Base-by-base conservation (phyloP, 1,140 invertebrate genomes). In the Penaeus japonicus region DNA sequence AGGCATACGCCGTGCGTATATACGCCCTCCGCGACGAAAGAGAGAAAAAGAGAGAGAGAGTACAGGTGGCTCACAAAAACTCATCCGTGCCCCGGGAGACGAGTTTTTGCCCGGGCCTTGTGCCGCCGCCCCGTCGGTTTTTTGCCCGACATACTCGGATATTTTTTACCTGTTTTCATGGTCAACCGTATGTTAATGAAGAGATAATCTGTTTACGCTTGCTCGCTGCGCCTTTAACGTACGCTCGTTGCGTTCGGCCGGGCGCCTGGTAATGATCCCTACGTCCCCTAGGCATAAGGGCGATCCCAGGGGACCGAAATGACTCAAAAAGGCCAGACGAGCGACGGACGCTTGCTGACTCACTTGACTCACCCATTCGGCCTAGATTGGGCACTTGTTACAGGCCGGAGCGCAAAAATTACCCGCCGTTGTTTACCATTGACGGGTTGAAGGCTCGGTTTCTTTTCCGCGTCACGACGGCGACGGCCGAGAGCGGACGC, bases 151-250 rank as follows among this genome's bases (percentile, higher is more conserved):
- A 87, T 87, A 87, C 85, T 87, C 17, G 39, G 47, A 87, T 73
- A 87, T 87, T 87, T 87, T 87, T 87, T 87, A 78, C 85, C 78
- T 80, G 78, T 80, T 87, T 86, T 87, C 85, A 81, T 87, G 85
- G 85, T 87, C 85, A 87, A 55, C 85, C 85, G 77, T 87, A 87
- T 87, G 85, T 87, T 87, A 87, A 87, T 87, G 85, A 81, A 87
- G 85, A 87, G 85, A 87, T 87, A 87, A 87, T 87, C 85, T 81
- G 78, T 87, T 87, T 87, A 87, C 78, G 78, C 85, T 87, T 47
- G 78, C 77, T 70, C 62, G 39, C 30, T 54, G 53, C 57, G 27
- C 20, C 35, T 35, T 78, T 59, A 24, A 55, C 65, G 22, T 57
- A 79, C 73, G 55, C 55, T 54, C 78, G 47, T 27, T 80, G 78